Percentiles rank a stretch among this genome's conserved stretches.
phyloP scores from a whole-genome alignment of 2,113 vertebrate species.

The Hypanus sabinus region DNA sequence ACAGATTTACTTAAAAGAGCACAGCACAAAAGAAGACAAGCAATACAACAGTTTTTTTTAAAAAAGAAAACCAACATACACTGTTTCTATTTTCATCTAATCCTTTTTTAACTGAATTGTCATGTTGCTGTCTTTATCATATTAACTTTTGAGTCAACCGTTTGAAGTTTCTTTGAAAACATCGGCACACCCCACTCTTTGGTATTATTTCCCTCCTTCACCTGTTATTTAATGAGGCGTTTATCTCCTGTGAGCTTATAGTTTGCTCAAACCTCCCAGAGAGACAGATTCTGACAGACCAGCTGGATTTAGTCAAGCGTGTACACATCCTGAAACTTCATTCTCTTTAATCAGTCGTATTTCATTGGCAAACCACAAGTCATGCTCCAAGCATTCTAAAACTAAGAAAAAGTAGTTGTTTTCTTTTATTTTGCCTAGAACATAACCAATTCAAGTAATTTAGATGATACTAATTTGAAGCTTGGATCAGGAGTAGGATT shows the following conservation, averaged over 20 bases:
- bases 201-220: not conserved
- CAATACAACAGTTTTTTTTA: not conserved
- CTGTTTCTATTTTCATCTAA: not conserved
- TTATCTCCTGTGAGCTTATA: not conserved
- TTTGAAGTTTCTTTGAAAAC: not conserved
- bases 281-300: not conserved
- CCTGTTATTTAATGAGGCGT: slow-evolving; percentile 8
- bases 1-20: not conserved
- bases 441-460: not conserved
- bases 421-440: not conserved
- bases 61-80: not conserved
- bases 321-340: not conserved
- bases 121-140: not conserved
- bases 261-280: not conserved
- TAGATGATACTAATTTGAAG: not conserved
- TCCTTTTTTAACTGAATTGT: not conserved
- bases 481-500: not conserved
- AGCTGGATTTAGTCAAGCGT: not conserved
- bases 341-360: not conserved
- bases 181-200: not conserved
- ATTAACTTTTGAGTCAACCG: not conserved
- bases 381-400: not conserved
- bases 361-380: not conserved
- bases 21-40: not conserved
- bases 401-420: not conserved